These are phyloP conservation scores for Xenentodon cancila DNA, from an alignment of 2,797 vertebrate species.

Conservation along the genomic window DNA sequence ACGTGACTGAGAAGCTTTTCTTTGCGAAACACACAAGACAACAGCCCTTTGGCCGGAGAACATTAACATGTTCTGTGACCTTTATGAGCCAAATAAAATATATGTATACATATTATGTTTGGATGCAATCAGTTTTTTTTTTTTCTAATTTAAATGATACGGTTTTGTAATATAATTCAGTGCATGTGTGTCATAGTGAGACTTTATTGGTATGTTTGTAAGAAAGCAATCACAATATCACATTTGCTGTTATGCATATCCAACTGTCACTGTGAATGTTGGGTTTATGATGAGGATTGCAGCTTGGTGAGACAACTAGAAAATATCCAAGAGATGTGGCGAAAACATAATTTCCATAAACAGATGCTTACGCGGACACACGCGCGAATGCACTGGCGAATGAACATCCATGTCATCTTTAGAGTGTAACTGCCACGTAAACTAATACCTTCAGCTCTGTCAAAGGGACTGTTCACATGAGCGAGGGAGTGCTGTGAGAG, in stretches of 20 bases:
- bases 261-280: too few relatives aligned
- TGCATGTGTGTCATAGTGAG: not conserved
- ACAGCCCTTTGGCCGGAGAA: conserved; percentile 44
- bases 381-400: not conserved
- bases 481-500: conserved; percentile 40
- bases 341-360: not conserved
- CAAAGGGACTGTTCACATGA: conserved; percentile 34
- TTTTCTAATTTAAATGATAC: conserved; percentile 42
- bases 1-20: conserved; percentile 48
- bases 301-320: too few relatives aligned
- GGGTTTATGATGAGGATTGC: too few relatives aligned
- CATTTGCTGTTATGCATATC: conserved; percentile 16
- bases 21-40: conserved; percentile 42
- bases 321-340: not conserved
- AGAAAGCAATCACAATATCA: conserved; percentile 16
- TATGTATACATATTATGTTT: conserved; percentile 62
- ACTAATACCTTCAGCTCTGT: conserved; percentile 35
- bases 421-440: conserved; percentile 24
- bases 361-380: not conserved
- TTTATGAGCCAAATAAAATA: conserved; percentile 73
- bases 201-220: conserved; percentile 15
- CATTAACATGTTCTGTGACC: conserved; percentile 52
- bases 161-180: conserved; percentile 23
- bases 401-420: conserved; percentile 3
- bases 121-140: conserved; percentile 46